phyloP scores from a whole-genome alignment of 2,113 vertebrate species.

The Saccopteryx bilineata region DNA sequence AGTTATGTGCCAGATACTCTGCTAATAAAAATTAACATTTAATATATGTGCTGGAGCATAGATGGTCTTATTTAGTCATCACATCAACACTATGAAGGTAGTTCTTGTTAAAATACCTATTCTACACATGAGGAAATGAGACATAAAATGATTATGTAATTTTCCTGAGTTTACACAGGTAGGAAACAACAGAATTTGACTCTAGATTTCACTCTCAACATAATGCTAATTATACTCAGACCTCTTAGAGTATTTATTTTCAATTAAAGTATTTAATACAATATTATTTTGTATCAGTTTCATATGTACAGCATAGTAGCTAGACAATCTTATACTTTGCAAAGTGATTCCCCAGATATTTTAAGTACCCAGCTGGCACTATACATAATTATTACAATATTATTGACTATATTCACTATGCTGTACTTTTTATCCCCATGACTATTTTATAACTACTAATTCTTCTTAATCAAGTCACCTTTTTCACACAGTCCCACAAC shows the following conservation, averaged over 20 bases:
- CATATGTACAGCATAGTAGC: not conserved
- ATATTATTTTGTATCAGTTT: not conserved
- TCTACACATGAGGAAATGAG: not conserved
- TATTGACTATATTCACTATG: not conserved
- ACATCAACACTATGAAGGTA: not conserved
- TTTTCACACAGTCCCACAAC: not conserved
- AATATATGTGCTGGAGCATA: not conserved
- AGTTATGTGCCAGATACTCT: not conserved
- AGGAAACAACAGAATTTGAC: not conserved
- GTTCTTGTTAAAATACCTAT: not conserved
- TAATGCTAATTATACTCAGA: not conserved
- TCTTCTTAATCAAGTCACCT: not conserved
- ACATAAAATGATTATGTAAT: not conserved
- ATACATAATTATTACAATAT: not conserved
- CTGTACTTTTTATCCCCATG: not conserved
- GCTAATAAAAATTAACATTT: conserved; percentile 29
- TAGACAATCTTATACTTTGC: not conserved
- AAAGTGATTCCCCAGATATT: not conserved
- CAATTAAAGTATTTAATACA: not conserved
- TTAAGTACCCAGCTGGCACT: not conserved
- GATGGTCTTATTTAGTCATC: not conserved
- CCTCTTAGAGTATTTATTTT: not conserved
- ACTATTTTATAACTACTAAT: not conserved
- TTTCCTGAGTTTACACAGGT: conserved; percentile 1
- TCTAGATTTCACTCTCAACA: not conserved